phyloP scores from a whole-genome alignment of 64 coral and sea anemone species.

The Porites lutea region DNA sequence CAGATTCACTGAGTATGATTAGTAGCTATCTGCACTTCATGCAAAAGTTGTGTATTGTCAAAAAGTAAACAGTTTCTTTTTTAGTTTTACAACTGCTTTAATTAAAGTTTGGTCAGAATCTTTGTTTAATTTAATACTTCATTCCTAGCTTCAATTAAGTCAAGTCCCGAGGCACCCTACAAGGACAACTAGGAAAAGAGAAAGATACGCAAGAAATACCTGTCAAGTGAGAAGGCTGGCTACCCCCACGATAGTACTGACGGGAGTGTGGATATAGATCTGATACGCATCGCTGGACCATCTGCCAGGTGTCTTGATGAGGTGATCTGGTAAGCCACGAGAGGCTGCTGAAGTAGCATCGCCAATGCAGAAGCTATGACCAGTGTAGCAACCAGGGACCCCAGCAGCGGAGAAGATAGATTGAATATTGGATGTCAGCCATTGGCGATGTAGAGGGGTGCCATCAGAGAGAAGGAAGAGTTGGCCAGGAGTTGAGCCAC shows the following conservation, averaged over 20 bases:
- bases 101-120: no score
- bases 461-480: constrained; percentile 9
- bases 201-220: no score
- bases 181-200: no score
- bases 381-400: constrained; percentile 9
- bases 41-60: no score
- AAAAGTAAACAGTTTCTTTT: no score
- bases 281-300: constrained; percentile 26
- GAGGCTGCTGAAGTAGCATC: constrained; percentile 2
- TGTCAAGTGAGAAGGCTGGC: not conserved
- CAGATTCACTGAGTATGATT: no score
- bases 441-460: not conserved
- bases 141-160: no score
- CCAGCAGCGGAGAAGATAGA: not conserved
- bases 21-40: no score
- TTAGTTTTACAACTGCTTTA: no score
- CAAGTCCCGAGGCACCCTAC: no score
- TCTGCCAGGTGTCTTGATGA: not conserved
- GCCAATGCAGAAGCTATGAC: constrained; percentile 37
- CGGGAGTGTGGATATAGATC: constrained; percentile 26
- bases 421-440: no score
- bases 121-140: no score
- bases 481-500: constrained; percentile 31
- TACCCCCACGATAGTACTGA: not conserved
- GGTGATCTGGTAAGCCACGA: constrained; percentile 8